These are phyloP conservation scores for Anthrax anthrax DNA, from an alignment of 2,888 invertebrate genomes.

Conservation along the genomic window DNA sequence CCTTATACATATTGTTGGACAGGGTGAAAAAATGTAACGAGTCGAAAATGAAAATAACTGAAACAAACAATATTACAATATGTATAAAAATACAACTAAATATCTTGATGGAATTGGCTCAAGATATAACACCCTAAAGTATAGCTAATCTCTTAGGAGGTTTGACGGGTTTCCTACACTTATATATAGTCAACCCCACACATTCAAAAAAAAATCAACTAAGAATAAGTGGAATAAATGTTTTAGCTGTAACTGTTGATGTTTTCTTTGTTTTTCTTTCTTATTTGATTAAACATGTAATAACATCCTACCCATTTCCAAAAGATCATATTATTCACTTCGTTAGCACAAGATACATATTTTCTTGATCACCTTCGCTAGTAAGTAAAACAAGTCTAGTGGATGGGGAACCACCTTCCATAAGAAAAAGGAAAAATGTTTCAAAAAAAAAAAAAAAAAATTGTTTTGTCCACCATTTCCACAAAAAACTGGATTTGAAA, in stretches of 20 bases:
- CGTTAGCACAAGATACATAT: no score
- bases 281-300: background rate
- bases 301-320: background rate
- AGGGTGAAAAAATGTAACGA: background rate
- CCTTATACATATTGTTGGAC: background rate
- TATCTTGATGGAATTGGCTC: background rate
- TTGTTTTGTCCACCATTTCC: background rate
- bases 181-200: no score
- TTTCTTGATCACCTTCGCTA: background rate
- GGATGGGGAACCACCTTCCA: no score
- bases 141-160: no score
- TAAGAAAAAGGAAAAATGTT: background rate
- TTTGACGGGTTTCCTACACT: no score
- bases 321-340: no score
- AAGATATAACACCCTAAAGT: background rate
- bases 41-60: background rate
- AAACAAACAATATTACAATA: background rate
- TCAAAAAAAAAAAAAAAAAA: background rate
- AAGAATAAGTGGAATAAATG: no score
- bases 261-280: background rate
- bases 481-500: background rate
- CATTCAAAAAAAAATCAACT: no score
- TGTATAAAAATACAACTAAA: background rate
- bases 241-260: background rate
- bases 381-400: background rate